These are phyloP conservation scores for Drosophila ogumai DNA, from an alignment of 1,140 invertebrate species.

Conservation along the genomic window DNA sequence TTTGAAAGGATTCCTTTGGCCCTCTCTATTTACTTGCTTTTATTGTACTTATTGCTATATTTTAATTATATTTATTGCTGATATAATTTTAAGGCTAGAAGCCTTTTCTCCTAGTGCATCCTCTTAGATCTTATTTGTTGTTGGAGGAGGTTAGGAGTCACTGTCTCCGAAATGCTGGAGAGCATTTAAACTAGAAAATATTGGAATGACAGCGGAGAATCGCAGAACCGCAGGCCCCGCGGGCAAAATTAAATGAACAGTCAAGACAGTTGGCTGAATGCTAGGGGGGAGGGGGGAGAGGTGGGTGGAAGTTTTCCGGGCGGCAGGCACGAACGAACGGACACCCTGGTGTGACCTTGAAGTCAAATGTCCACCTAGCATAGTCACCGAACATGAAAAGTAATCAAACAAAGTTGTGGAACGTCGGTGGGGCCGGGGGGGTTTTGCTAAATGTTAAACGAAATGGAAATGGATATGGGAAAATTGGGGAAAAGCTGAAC, in stretches of 20 bases:
- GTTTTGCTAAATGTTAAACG: conserved; percentile 1
- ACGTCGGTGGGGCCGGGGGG: background rate
- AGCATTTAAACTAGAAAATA: conserved; percentile 47
- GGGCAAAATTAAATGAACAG: conserved; percentile 45
- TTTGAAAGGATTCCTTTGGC: background rate
- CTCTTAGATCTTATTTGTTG: conserved; percentile 12
- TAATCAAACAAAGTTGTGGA: conserved; percentile 35
- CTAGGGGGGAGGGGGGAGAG: too few species aligned
- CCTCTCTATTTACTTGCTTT: background rate
- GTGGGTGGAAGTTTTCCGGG: background rate
- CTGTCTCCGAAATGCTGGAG: conserved; percentile 30
- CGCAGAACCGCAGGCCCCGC: conserved; percentile 27
- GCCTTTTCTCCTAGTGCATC: background rate
- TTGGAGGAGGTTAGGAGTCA: background rate
- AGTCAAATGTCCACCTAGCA: conserved; percentile 51
- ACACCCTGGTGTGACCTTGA: conserved; percentile 60
- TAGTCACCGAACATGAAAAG: conserved; percentile 46
- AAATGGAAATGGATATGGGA: conserved; percentile 4
- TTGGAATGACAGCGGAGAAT: conserved; percentile 27
- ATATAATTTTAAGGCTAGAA: background rate
- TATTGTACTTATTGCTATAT: background rate
- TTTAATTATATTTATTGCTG: background rate
- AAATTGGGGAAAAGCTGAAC: background rate
- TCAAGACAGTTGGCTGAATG: conserved; percentile 13
- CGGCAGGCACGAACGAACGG: conserved; percentile 19